Conservation (phyloP, 2,797 vertebrate genomes). For the Apogon hyalosoma region DNA sequence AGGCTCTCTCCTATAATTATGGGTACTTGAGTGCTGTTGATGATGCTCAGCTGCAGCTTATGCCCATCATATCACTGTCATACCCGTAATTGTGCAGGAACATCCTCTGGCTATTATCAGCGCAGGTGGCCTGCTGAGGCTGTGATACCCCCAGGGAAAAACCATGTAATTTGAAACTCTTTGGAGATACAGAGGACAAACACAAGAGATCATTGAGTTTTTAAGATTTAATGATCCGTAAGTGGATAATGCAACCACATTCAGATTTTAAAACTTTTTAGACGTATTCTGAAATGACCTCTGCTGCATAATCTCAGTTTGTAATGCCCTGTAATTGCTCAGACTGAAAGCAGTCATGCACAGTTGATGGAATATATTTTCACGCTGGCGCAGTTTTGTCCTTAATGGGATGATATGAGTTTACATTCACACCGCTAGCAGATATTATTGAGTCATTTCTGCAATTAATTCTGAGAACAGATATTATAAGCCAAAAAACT, state of each 20-base stretch:
- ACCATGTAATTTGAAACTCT: slow-evolving; percentile 49
- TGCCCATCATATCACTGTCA: slow-evolving; percentile 47
- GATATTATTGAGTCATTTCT: slow-evolving; percentile 36
- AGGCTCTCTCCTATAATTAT: slow-evolving; percentile 59
- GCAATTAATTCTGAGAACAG: slow-evolving; percentile 1
- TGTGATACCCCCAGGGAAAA: slow-evolving; percentile 31
- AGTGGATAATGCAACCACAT: slow-evolving; percentile 36
- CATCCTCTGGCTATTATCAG: slow-evolving; percentile 46
- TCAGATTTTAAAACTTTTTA: slow-evolving; percentile 35
- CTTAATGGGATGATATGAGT: slow-evolving; percentile 44
- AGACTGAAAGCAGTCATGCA: slow-evolving; percentile 47
- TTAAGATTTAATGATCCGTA: slow-evolving; percentile 36
- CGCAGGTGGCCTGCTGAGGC: slow-evolving; percentile 48
- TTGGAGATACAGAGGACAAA: slow-evolving; percentile 23
- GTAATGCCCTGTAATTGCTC: slow-evolving; percentile 55
- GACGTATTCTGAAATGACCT: slow-evolving; percentile 48
- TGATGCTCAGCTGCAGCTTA: slow-evolving; percentile 56
- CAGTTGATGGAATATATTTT: slow-evolving; percentile 61
- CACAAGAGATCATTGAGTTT: slow-evolving; percentile 24
- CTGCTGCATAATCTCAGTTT: slow-evolving; percentile 36
- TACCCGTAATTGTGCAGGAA: slow-evolving; percentile 44
- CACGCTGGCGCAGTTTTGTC: slow-evolving; percentile 47
- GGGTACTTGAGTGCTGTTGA: slow-evolving; percentile 51
- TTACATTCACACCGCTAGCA: slow-evolving; percentile 35
- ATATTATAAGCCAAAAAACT: slow-evolving; percentile 1